Evolutionary conservation across 2,113 vertebrate species (phyloP).

Genomic region (Melanostigma gelatinosum): DNA sequence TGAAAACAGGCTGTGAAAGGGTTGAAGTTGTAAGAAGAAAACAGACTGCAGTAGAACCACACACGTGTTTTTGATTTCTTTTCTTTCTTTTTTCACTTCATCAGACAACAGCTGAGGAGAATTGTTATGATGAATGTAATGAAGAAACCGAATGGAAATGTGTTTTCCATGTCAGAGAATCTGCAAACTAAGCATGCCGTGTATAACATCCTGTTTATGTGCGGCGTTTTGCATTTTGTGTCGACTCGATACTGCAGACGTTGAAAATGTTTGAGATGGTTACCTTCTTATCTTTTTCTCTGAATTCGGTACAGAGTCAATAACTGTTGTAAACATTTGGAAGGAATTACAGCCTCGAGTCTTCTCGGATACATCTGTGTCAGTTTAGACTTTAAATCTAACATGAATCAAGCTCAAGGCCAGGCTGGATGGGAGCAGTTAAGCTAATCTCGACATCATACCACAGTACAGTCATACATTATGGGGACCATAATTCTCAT

Average conservation of each 20-base stretch:
- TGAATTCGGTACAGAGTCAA: conserved; percentile 21
- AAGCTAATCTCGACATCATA: conserved; percentile 6
- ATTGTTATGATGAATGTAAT: not conserved
- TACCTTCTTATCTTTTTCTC: conserved; percentile 24
- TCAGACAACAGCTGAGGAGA: not conserved
- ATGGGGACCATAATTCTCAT: not conserved
- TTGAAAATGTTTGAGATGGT: conserved; percentile 21
- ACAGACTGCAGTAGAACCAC: not conserved
- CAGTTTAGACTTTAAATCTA: conserved; percentile 35
- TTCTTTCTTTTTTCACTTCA: not conserved
- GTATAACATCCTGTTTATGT: not conserved
- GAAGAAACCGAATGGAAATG: not conserved
- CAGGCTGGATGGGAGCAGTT: not conserved
- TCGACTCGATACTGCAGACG: conserved; percentile 4
- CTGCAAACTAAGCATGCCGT: not conserved
- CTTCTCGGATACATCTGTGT: conserved; percentile 35
- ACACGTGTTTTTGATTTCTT: not conserved
- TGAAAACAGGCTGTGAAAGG: too few species aligned
- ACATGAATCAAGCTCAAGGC: conserved; percentile 35
- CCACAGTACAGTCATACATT: not conserved
- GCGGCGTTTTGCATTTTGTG: conserved; percentile 19
- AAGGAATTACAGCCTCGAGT: conserved; percentile 31
- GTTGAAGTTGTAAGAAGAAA: too few species aligned
- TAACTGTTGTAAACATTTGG: conserved; percentile 45
- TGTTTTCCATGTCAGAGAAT: conserved; percentile 6